Evolutionary conservation across 1,140 invertebrate species (phyloP).

Genomic region (Drosophila sechellia): DNA sequence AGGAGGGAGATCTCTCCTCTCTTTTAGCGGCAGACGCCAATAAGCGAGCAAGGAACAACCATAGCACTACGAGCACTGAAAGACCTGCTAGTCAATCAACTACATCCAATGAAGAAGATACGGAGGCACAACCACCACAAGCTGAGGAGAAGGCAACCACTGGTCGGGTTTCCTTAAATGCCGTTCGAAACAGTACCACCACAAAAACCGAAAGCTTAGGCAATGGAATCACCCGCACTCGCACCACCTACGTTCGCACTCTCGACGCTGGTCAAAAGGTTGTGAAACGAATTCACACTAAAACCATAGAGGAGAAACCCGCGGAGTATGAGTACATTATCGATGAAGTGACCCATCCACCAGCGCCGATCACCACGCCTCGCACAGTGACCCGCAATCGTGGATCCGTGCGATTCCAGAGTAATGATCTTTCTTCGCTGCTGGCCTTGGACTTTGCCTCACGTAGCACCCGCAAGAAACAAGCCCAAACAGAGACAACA

Average conservation of each 20-base stretch:
- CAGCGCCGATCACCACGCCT: constrained; percentile 43
- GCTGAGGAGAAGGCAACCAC: background rate
- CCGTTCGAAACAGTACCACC: constrained; percentile 52
- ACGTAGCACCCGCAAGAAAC: constrained; percentile 31
- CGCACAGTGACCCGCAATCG: constrained; percentile 64
- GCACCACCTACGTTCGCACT: constrained; percentile 63
- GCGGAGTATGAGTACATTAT: constrained; percentile 73
- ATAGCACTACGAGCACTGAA: constrained; percentile 11
- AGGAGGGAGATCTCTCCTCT: constrained; percentile 68
- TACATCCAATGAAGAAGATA: background rate
- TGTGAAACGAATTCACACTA: constrained; percentile 65
- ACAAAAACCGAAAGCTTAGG: constrained; percentile 58
- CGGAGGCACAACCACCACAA: background rate
- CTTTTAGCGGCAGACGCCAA: constrained; percentile 63
- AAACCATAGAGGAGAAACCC: constrained; percentile 64
- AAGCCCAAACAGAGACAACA: constrained; percentile 4
- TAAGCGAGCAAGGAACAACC: constrained; percentile 27
- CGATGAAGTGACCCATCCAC: constrained; percentile 52
- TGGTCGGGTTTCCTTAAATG: constrained; percentile 15
- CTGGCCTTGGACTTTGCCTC: constrained; percentile 70
- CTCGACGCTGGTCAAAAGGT: constrained; percentile 57
- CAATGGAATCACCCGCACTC: constrained; percentile 65
- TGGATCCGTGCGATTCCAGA: constrained; percentile 67
- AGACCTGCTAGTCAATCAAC: background rate
- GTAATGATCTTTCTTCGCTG: constrained; percentile 74